A percentile compares a stretch with the other conserved stretches of the same genome.
Conservation (phyloP, 2,888 invertebrate genomes). For the Apantesis nais region DNA sequence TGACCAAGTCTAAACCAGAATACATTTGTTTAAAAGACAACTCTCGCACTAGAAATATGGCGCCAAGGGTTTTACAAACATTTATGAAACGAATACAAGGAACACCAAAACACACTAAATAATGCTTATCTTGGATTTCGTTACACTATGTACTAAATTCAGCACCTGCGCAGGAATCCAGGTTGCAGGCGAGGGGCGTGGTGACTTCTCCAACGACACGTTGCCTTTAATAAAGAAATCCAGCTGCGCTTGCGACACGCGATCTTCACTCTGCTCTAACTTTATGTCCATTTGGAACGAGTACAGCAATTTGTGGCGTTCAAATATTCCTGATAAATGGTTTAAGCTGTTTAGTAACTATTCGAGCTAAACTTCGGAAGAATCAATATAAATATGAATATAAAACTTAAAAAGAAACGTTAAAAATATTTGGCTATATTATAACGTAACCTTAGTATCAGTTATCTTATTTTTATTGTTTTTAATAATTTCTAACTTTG, state of each 20-base stretch:
- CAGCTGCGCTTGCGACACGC: constrained; percentile 89
- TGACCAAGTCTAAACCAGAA: too few species aligned
- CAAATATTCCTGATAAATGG: constrained; percentile 90
- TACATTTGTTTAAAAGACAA: too few species aligned
- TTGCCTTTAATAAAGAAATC: constrained; percentile 97
- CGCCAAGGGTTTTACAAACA: too few species aligned
- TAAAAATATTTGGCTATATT: neutral
- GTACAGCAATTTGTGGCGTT: constrained; percentile 94
- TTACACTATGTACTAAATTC: too few species aligned
- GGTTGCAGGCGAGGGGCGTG: constrained; percentile 87
- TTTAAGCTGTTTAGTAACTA: neutral
- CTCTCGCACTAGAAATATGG: too few species aligned
- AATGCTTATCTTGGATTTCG: too few species aligned
- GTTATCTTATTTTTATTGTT: neutral
- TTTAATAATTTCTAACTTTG: neutral
- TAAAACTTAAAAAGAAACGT: neutral
- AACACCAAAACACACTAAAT: too few species aligned
- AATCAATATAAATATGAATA: neutral
- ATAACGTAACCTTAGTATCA: neutral
- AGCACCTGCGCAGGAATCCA: constrained; percentile 89
- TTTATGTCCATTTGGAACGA: constrained; percentile 96
- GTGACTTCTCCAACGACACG: constrained; percentile 90
- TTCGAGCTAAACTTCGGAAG: neutral
- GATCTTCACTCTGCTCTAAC: constrained; percentile 89
- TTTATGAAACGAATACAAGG: too few species aligned